Evolutionary conservation across 2,797 vertebrate species (phyloP).

Genomic region (Catharus ustulatus): DNA sequence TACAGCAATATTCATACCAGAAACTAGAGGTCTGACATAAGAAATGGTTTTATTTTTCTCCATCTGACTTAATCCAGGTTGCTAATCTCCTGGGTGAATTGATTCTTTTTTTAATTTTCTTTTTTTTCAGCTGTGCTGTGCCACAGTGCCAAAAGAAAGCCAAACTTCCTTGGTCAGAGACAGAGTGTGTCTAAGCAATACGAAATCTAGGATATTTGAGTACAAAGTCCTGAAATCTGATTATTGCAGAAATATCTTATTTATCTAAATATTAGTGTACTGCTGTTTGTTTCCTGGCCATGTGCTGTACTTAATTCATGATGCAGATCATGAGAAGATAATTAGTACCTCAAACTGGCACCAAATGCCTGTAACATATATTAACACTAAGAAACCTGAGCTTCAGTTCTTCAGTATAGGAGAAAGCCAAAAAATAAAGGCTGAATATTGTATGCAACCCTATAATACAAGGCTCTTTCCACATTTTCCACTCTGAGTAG

Average conservation of each 20-base stretch:
- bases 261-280: not conserved
- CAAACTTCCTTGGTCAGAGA: not conserved
- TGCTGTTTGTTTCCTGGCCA: not conserved
- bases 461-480: not conserved
- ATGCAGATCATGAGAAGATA: not conserved
- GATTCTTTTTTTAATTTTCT: too few relatives aligned
- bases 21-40: not conserved
- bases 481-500: not conserved
- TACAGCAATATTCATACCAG: not conserved
- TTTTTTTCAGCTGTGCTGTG: accelerated
- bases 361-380: not conserved
- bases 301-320: not conserved
- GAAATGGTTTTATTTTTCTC: not conserved
- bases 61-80: not conserved
- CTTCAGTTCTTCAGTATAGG: not conserved
- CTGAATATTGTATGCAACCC: not conserved
- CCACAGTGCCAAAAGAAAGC: not conserved
- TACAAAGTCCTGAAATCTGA: not conserved
- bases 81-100: not conserved
- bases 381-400: not conserved
- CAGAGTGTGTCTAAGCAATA: accelerated
- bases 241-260: not conserved
- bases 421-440: not conserved
- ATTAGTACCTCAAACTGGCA: not conserved
- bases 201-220: not conserved